Base-by-base conservation (phyloP, 2,113 vertebrate genomes). In the Gorsachius goisagi region DNA sequence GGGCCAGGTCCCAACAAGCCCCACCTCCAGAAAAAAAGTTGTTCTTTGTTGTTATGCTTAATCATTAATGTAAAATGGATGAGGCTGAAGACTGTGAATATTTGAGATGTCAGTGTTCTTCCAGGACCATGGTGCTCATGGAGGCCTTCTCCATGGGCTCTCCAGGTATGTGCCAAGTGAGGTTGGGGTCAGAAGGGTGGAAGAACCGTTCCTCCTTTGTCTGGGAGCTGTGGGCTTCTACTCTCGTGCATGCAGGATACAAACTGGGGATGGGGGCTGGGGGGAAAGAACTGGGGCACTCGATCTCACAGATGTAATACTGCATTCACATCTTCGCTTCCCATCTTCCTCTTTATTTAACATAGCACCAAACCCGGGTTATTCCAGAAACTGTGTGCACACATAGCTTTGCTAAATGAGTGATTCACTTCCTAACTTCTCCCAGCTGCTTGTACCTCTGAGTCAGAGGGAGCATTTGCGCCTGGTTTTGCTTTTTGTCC, bases 61-160 rank as follows among this genome's bases (percentile, higher is more conserved):
- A 53, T 76, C 16, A 16, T 1, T 5, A 83, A 55, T 0, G 0
- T 52, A 52, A 47, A 63, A 9, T 1, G 0, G 60, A 7, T 83
- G 45, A 79, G 39, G 24, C 19, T 58, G 62, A 78, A 60, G 39
- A 56, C 9, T 72, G 47, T 63, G 32, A 20, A 23, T 45, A 17
- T 63, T 62, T 60, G 53, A 89, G 79, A 53, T 49, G 55, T 20
- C 32, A 13, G 11, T 79, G 49, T n/a, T 80, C 6, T 75, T 52
- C 19, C 20, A 81, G 64, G 55, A 33, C n/a, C 0, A 0, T 35
- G 69, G 22, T 72, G 66, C 27, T 80, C 12, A 9, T 0, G 1
- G 20, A 47, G 45, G 8, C 44, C 8, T 2, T 64, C 18, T 77
- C 17, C 30, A 2, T 62, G 30, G 37, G 9, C 16, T 69, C 33